Base-by-base conservation (phyloP, 2,888 invertebrate species). In the Agriotes lineatus region DNA sequence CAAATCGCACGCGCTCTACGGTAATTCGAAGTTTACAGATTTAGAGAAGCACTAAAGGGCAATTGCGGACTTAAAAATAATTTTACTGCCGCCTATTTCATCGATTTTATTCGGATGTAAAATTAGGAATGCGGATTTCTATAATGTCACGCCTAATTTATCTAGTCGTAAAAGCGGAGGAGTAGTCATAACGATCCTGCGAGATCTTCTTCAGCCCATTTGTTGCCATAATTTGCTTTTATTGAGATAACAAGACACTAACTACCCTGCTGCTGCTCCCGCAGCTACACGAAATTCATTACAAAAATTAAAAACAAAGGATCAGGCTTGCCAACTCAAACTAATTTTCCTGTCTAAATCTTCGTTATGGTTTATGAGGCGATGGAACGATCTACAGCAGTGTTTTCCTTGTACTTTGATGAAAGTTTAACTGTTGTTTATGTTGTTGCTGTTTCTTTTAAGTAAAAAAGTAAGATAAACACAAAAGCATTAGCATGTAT, bases 91-190 rank as follows among this genome's bases (percentile, higher is more conserved):
- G 52, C 30, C 58, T 65, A 65, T 59, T 59, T 65, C 65, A 50
- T 59, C 50, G 59, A 65, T 65, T 65, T 65, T 65, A 65, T 65
- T 65, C 50, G 58, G 37, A 65, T 65, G 58, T 65, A 65, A 59
- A 65, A 65, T 58, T 50, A 58, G 65, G 58, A 65, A 65, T 65
- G 52, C 65, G 58, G 65, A 65, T 65, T 65, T 59, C 25, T 57
- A 56, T 42, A 19, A 44, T 59, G 33, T 59, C 58, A 18, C 18
- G 44, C 44, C 16, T 37, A 64, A 64, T 62, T 62, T 62, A 62
- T 62, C 22, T 42, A 62, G 33, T 52, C 62, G 48, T 64, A 64
- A 64, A 62, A 52, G 35, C 35, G n/a, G 16, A 35, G 50, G 39
- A 48, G 45, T 48, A 52, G 52, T 52, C 52, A 52, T 52, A 52